These are phyloP conservation scores for Clytia hemisphaerica DNA, from an alignment of 30 jellyfish, hydroid and myxozoan genomes.

Conservation along the genomic window DNA sequence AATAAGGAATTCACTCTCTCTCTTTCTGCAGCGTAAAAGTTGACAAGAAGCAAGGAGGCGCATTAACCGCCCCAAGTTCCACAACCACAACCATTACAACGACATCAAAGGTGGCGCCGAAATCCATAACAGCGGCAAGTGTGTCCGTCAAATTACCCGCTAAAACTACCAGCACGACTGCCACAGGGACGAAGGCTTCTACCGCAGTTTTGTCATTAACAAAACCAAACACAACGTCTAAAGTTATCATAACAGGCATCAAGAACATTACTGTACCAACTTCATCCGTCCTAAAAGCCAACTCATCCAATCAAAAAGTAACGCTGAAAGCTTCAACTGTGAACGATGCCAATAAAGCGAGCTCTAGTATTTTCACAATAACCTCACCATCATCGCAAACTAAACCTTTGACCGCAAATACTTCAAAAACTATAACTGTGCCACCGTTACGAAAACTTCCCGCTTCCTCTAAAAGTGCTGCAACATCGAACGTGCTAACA, in stretches of 20 bases:
- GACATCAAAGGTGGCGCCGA: background rate
- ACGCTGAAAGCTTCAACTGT: background rate
- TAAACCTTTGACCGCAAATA: too few species aligned
- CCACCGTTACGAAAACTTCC: too few species aligned
- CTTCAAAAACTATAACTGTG: too few species aligned
- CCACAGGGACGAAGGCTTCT: background rate
- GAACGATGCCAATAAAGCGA: too few species aligned
- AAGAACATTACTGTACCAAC: background rate
- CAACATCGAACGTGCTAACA: too few species aligned
- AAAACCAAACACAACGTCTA: background rate
- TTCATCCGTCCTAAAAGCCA: background rate
- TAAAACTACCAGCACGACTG: background rate
- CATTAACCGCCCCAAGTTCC: constrained; percentile 1
- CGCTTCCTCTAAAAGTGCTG: too few species aligned
- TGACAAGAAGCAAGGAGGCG: background rate
- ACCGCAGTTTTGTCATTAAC: background rate
- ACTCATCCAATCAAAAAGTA: background rate
- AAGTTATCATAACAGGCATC: background rate
- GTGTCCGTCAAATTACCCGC: background rate
- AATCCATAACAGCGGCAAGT: background rate
- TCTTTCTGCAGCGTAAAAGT: background rate
- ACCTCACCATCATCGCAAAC: too few species aligned
- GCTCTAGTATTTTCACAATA: too few species aligned
- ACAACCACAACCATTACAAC: background rate
- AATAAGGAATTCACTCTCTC: too few species aligned